Percentiles rank a stretch among this genome's conserved stretches.
These are phyloP conservation scores for Helicoverpa assulta DNA, from an alignment of 2,888 invertebrate species.

Conservation along the genomic window DNA sequence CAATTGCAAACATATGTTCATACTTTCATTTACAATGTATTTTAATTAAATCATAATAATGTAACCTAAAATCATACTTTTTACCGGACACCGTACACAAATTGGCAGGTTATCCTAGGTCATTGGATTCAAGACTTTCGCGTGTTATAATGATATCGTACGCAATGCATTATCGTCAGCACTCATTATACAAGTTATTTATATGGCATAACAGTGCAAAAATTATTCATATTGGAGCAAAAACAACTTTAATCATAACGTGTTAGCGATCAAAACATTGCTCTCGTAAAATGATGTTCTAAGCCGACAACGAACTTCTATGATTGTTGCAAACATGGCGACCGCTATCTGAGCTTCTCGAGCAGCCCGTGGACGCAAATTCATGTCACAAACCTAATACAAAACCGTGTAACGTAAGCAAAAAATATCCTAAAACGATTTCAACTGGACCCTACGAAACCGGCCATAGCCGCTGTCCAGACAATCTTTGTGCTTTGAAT, in stretches of 20 bases:
- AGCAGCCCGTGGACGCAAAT: constrained; percentile 85
- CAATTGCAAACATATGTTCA: constrained; percentile 61
- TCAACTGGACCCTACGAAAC: constrained; percentile 74
- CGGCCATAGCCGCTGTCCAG: constrained; percentile 72
- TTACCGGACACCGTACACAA: constrained; percentile 76
- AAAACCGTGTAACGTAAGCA: constrained; percentile 89
- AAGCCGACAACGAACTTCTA: constrained; percentile 85
- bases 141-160: constrained; percentile 74
- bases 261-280: constrained; percentile 83
- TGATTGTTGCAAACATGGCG: constrained; percentile 90
- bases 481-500: constrained; percentile 66
- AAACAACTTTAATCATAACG: constrained; percentile 70
- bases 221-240: constrained; percentile 66
- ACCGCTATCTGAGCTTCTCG: constrained; percentile 90
- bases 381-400: constrained; percentile 89
- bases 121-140: constrained; percentile 83
- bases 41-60: constrained; percentile 67
- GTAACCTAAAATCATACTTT: constrained; percentile 81
- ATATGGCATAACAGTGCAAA: constrained; percentile 64
- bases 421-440: constrained; percentile 85
- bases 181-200: constrained; percentile 70
- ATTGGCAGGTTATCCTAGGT: constrained; percentile 86
- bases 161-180: constrained; percentile 74
- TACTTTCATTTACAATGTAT: constrained; percentile 68
- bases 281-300: constrained; percentile 77